phyloP scores from a whole-genome alignment of 53 echinoderm and acorn worm species.

The Henricia sp. region DNA sequence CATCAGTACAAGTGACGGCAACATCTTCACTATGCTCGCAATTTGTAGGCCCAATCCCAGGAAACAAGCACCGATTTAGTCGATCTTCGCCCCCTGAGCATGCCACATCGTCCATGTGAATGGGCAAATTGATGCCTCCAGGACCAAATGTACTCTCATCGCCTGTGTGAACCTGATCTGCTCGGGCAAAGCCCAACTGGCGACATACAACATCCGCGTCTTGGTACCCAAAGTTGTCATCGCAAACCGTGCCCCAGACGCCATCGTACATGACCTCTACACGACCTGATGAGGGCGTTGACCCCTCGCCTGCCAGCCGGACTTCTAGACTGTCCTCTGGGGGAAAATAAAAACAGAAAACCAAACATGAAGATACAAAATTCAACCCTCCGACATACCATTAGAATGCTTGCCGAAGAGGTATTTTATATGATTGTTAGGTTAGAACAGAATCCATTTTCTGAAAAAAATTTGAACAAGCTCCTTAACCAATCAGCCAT shows the following conservation, averaged over 20 bases:
- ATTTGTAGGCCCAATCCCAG: conserved; percentile 34
- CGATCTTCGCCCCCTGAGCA: conserved; percentile 21
- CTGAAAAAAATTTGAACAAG: no score
- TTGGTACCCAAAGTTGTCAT: conserved; percentile 36
- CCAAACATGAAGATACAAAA: no score
- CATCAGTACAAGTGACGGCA: conserved; percentile 9
- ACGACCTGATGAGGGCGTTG: conserved; percentile 23
- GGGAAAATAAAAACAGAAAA: no score
- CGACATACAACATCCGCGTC: conserved; percentile 59
- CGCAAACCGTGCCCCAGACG: conserved; percentile 62
- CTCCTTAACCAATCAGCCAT: no score
- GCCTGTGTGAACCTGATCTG: background rate
- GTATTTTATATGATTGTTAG: no score
- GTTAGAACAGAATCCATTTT: no score
- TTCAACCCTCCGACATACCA: no score
- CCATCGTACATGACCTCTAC: conserved; percentile 38
- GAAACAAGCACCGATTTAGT: conserved; percentile 30
- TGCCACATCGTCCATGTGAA: conserved; percentile 41
- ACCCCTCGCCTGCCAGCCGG: conserved; percentile 17
- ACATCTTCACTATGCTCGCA: conserved; percentile 58
- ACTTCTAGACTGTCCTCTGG: conserved; percentile 32
- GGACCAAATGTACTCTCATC: conserved; percentile 25
- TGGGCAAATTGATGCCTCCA: conserved; percentile 13
- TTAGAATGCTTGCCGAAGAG: no score
- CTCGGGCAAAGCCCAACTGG: conserved; percentile 36